Evolutionary conservation across 2,888 invertebrate species (phyloP).

Genomic region (Orthosia gothica): DNA sequence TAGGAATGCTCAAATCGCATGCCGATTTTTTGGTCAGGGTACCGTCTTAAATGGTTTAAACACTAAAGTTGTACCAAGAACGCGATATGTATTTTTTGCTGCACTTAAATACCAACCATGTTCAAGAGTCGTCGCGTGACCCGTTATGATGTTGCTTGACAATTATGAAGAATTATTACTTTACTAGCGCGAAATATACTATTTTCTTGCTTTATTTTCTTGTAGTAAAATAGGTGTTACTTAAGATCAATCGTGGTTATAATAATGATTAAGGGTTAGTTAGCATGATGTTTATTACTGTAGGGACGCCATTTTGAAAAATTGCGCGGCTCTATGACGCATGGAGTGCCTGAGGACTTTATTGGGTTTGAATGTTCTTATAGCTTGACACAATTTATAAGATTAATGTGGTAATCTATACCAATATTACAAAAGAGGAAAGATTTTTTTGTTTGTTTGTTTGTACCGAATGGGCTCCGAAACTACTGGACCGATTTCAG

Average conservation of each 20-base stretch:
- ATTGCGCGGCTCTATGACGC: constrained; percentile 1
- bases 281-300: constrained; percentile 51
- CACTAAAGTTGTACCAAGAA: constrained; percentile 25
- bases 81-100: constrained; percentile 46
- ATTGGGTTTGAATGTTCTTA: neutral
- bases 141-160: constrained; percentile 69
- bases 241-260: constrained; percentile 49
- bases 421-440: too few relatives aligned
- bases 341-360: neutral
- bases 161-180: constrained; percentile 73
- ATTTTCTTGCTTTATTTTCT: constrained; percentile 60
- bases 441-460: too few relatives aligned
- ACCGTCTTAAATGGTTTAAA: neutral
- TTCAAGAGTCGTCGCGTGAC: constrained; percentile 65
- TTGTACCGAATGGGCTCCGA: too few relatives aligned
- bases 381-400: neutral
- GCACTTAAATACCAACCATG: constrained; percentile 42
- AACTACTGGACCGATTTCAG: too few relatives aligned
- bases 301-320: constrained; percentile 30
- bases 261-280: constrained; percentile 61
- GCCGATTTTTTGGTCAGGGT: too few relatives aligned
- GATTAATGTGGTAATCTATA: neutral
- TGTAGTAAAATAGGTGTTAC: constrained; percentile 57
- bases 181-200: constrained; percentile 53
- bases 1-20: too few relatives aligned